phyloP scores from a whole-genome alignment of 2,888 invertebrate genomes.

The Hirtodrosophila histrioides region DNA sequence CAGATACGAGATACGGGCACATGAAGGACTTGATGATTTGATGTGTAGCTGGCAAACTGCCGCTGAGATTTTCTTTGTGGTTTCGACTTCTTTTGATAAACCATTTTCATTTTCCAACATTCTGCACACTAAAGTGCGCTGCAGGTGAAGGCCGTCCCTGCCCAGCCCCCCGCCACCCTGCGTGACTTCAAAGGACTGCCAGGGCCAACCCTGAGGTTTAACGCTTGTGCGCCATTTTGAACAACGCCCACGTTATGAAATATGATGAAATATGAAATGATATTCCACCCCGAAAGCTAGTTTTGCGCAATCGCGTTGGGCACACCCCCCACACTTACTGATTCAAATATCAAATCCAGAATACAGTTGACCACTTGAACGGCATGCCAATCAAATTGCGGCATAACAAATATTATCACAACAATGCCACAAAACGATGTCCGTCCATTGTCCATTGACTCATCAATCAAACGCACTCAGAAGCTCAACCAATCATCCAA shows the following conservation, averaged over 20 bases:
- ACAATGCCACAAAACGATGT: slow-evolving; percentile 76
- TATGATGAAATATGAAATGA: slow-evolving; percentile 75
- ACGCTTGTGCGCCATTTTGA: slow-evolving; percentile 1
- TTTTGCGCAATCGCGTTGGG: slow-evolving; percentile 61
- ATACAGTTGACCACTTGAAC: slow-evolving; percentile 29
- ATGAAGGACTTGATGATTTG: slow-evolving; percentile 63
- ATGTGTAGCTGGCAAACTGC: slow-evolving; percentile 62
- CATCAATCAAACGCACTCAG: slow-evolving; percentile 74
- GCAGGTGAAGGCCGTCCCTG: slow-evolving; percentile 21
- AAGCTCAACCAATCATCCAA: slow-evolving; percentile 68
- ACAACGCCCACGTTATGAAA: slow-evolving; percentile 68
- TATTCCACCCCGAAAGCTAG: slow-evolving; percentile 43
- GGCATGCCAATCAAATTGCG: slow-evolving; percentile 63
- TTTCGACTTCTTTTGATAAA: slow-evolving; percentile 80
- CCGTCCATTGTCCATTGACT: slow-evolving; percentile 25
- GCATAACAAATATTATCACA: slow-evolving; percentile 76
- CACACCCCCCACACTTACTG: not conserved
- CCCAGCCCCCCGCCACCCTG: slow-evolving; percentile 7
- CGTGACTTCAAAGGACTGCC: slow-evolving; percentile 39
- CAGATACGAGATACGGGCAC: slow-evolving; percentile 61
- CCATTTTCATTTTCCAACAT: slow-evolving; percentile 48
- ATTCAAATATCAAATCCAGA: not conserved
- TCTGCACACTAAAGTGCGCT: slow-evolving; percentile 41
- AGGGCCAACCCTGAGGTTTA: not conserved
- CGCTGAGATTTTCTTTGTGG: slow-evolving; percentile 81